Evolutionary conservation across 2,888 invertebrate species (phyloP).

Genomic region (Gisinianus flammeolus): DNA sequence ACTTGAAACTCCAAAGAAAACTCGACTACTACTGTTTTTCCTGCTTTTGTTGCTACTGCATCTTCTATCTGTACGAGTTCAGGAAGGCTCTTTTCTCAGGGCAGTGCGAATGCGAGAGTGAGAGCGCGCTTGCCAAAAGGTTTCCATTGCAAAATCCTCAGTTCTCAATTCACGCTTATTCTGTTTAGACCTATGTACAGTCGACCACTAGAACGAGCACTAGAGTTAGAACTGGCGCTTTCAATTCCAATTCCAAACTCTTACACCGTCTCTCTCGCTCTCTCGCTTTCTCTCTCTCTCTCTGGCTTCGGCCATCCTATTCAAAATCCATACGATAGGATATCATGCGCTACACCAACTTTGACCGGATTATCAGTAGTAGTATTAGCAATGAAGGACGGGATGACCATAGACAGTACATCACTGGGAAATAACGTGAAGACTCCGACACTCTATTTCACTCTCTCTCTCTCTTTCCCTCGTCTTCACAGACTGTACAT

Average conservation of each 20-base stretch:
- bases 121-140: conserved; percentile 40
- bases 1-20: conserved; percentile 25
- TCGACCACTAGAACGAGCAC: neutral
- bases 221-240: neutral
- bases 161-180: conserved; percentile 45
- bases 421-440: too few species aligned
- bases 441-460: too few species aligned
- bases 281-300: too few species aligned
- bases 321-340: too few species aligned
- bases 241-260: neutral
- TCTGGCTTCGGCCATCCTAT: too few species aligned
- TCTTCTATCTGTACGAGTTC: neutral
- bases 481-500: too few species aligned
- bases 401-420: too few species aligned
- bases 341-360: too few species aligned
- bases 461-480: neutral
- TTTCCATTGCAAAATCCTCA: conserved; percentile 42
- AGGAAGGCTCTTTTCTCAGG: conserved; percentile 36
- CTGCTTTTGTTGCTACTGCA: too few species aligned
- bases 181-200: conserved; percentile 43
- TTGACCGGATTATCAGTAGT: too few species aligned
- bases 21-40: too few species aligned
- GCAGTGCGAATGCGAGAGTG: conserved; percentile 19
- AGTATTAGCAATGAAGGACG: too few species aligned
- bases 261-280: neutral